Evolutionary conservation across 2,113 vertebrate genomes (phyloP).

Genomic region (Platycercus adscitus): DNA sequence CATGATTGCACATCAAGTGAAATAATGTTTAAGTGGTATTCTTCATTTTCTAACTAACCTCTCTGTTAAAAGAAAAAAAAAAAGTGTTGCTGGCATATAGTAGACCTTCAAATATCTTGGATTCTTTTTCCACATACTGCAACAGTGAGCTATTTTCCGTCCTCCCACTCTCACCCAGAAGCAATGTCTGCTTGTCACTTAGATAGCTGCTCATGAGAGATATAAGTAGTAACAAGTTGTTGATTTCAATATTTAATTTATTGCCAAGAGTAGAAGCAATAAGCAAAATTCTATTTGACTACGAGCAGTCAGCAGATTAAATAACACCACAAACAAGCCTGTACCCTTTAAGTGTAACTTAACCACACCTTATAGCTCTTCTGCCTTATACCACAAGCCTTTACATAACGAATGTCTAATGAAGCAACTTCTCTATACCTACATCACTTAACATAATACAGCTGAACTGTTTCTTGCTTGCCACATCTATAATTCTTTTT

Average conservation of each 20-base stretch:
- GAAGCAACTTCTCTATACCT: not conserved
- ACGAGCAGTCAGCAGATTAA: not conserved
- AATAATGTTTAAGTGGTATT: not conserved
- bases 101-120: not conserved
- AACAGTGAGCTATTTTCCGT: slow-evolving; percentile 52
- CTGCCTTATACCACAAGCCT: not conserved
- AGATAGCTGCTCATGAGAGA: not conserved
- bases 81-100: not conserved
- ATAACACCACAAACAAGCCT: slow-evolving; percentile 11
- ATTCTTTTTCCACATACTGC: slow-evolving; percentile 22
- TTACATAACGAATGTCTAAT: not conserved
- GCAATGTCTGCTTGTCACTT: slow-evolving; percentile 50
- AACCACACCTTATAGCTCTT: not conserved
- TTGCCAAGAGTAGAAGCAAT: slow-evolving; percentile 36
- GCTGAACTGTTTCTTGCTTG: not conserved
- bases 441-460: not conserved
- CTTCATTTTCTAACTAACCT: not conserved
- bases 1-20: not conserved
- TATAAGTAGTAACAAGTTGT: slow-evolving; percentile 47
- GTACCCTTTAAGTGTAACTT: not conserved
- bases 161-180: slow-evolving; percentile 48
- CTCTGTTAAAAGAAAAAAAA: not conserved
- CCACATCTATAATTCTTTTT: not conserved
- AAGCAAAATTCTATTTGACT: slow-evolving; percentile 32
- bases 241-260: slow-evolving; percentile 64